Evolutionary conservation across 2,888 invertebrate species (phyloP).

Genomic region (Drymonia ruficornis): DNA sequence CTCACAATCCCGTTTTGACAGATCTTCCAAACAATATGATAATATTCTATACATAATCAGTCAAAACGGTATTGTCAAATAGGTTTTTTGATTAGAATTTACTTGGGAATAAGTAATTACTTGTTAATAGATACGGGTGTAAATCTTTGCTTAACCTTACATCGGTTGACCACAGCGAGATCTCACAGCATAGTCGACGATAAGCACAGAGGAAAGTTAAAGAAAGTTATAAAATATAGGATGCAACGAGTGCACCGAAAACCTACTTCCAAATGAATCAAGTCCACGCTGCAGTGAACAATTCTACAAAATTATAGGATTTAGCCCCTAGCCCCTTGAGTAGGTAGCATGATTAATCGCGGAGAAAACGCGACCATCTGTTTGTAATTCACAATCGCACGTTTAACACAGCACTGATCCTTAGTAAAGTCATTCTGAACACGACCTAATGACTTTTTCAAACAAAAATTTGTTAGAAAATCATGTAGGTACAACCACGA

Average conservation of each 20-base stretch:
- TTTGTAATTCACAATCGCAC: slow-evolving; percentile 67
- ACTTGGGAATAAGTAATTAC: too few species aligned
- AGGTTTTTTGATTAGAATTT: too few species aligned
- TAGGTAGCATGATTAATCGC: slow-evolving; percentile 74
- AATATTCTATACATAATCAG: too few species aligned
- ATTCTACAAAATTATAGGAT: slow-evolving; percentile 77
- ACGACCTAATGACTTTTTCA: slow-evolving; percentile 61
- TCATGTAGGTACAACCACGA: slow-evolving; percentile 47
- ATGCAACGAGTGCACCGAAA: slow-evolving; percentile 69
- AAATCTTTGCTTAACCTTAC: too few species aligned
- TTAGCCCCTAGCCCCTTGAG: slow-evolving; percentile 70
- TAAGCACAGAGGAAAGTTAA: slow-evolving; percentile 29
- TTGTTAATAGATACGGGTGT: too few species aligned
- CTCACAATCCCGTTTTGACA: too few species aligned
- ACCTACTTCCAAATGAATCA: slow-evolving; percentile 72
- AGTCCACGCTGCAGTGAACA: slow-evolving; percentile 65
- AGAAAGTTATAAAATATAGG: slow-evolving; percentile 54
- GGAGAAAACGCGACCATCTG: slow-evolving; percentile 72
- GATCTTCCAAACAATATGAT: too few species aligned
- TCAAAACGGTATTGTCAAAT: too few species aligned
- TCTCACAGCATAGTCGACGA: slow-evolving; percentile 31
- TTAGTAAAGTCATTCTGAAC: slow-evolving; percentile 63
- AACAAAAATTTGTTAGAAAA: slow-evolving; percentile 55
- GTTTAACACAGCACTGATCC: slow-evolving; percentile 62
- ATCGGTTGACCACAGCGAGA: slow-evolving; percentile 54